Percentiles rank a stretch among this genome's conserved stretches.
Conservation (phyloP, 1,140 invertebrate species). For the Rhyzopertha dominica region DNA sequence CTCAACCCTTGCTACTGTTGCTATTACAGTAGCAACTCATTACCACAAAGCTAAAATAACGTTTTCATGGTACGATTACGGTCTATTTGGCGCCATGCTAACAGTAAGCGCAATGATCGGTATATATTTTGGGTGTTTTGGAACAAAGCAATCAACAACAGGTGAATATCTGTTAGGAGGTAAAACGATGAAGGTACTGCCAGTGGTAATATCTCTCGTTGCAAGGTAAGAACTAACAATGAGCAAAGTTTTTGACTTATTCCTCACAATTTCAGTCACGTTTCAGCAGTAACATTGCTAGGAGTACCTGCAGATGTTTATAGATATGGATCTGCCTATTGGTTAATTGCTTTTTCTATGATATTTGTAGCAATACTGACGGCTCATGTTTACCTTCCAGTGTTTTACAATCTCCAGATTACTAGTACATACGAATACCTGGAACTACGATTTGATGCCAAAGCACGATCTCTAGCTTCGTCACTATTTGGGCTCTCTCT, state of each 20-base stretch:
- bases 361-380: constrained; percentile 56
- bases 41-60: too few species aligned
- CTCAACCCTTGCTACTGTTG: too few species aligned
- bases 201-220: constrained; percentile 70
- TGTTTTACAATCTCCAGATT: constrained; percentile 68
- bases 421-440: constrained; percentile 66
- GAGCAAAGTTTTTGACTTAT: constrained; percentile 39
- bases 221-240: constrained; percentile 55
- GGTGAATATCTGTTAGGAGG: constrained; percentile 75
- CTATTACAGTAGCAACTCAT: too few species aligned
- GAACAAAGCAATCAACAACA: constrained; percentile 64
- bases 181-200: constrained; percentile 69
- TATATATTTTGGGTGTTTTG: constrained; percentile 72
- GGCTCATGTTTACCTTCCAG: constrained; percentile 51
- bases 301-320: constrained; percentile 75
- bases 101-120: constrained; percentile 65
- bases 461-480: constrained; percentile 53
- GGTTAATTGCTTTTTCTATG: constrained; percentile 54
- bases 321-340: constrained; percentile 61
- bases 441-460: constrained; percentile 47
- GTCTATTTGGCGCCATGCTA: constrained; percentile 60
- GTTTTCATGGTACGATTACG: constrained; percentile 52
- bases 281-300: constrained; percentile 71
- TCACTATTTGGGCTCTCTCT: constrained; percentile 50
- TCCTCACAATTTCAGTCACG: constrained; percentile 57